A percentile compares a stretch with the other conserved stretches of the same genome.
Evolutionary conservation across 2,888 invertebrate genomes (phyloP).

Genomic region (Alloscopus bannaensis): DNA sequence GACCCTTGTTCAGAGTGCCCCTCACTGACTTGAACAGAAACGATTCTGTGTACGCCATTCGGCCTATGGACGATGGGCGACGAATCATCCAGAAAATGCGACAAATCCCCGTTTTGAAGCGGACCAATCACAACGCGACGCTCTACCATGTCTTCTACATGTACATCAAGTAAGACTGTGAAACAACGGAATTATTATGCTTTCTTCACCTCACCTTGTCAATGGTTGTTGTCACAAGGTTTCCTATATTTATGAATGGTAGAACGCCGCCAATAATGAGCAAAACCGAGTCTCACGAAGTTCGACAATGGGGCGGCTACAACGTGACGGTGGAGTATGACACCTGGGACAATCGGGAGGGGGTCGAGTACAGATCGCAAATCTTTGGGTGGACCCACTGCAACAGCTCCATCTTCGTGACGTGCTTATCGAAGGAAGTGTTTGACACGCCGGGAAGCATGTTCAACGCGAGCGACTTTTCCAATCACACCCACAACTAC

Average conservation of each 20-base stretch:
- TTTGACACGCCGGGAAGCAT: too few species aligned
- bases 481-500: neutral
- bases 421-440: neutral
- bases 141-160: neutral
- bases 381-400: neutral
- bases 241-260: too few species aligned
- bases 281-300: too few species aligned
- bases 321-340: neutral
- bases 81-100: neutral
- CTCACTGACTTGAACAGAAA: neutral
- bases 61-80: neutral
- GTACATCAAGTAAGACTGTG: neutral
- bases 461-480: too few species aligned
- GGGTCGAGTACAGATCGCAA: neutral
- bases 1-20: neutral
- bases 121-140: neutral
- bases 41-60: neutral
- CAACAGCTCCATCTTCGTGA: neutral
- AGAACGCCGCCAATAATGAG: too few species aligned
- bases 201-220: too few species aligned
- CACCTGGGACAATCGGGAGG: neutral
- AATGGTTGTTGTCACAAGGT: too few species aligned
- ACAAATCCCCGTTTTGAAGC: neutral
- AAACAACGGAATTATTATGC: too few species aligned
- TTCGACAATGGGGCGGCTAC: too few species aligned